Evolutionary conservation across 1,140 invertebrate genomes (phyloP), one percentile per base, ranked within the genome.

Genomic region (Neelides sp.): DNA sequence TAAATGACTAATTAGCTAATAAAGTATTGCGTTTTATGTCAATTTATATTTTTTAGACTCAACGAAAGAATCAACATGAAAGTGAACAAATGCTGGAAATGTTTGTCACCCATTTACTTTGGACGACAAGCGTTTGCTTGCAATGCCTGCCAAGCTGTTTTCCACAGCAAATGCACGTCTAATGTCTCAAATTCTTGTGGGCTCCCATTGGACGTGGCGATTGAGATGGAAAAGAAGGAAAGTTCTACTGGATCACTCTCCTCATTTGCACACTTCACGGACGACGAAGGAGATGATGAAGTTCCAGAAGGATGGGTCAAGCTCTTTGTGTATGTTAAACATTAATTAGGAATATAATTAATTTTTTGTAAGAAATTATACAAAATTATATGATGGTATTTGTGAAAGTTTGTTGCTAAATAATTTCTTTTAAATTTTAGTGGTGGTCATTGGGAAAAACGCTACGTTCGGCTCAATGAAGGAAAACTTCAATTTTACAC

Each of bases 31-130:
- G n/a, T n/a, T n/a, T n/a, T n/a, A n/a, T n/a, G n/a, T n/a, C n/a
- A n/a, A n/a, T n/a, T n/a, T n/a, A n/a, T n/a, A n/a, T n/a, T n/a
- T n/a, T n/a, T n/a, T n/a, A n/a, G n/a, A n/a, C n/a, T n/a, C n/a
- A n/a, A n/a, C n/a, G n/a, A n/a, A n/a, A n/a, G n/a, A n/a, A n/a
- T n/a, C n/a, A n/a, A n/a, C n/a, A n/a, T n/a, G n/a, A n/a, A n/a
- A n/a, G n/a, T n/a, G n/a, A 8, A 19, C 1, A 45, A 45, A 45
- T 45, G 42, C 13, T 45, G 42, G 42, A 45, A 30, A 45, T 45
- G 42, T 32, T 30, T 32, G 4, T 27, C 30, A 3, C 42, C 42
- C 2, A n/a, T 45, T 4, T 45, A 45, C 34, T 45, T 45, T 30
- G 42, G 42, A 20, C 10, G 42, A 32, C 34, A 30, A 22, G 30